Base-by-base conservation (phyloP, 1,140 invertebrate species). In the Phthorimaea operculella region DNA sequence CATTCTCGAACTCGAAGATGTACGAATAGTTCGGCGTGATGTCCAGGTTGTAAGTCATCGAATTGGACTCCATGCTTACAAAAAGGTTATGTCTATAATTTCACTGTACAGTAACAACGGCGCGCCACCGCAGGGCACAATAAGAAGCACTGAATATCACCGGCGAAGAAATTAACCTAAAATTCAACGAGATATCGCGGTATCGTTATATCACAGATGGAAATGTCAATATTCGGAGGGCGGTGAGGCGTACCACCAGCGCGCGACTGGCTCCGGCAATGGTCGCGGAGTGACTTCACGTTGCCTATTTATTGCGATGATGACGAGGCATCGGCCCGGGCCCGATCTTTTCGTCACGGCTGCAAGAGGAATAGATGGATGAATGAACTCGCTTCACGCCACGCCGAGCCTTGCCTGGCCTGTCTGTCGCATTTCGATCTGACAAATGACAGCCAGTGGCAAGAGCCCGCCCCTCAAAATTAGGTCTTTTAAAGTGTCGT, bases 1-100 rank as follows among this genome's bases (percentile, higher is more conserved):
- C 91, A 74, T 93, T 92, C 85, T 99, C 97, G 69, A 98, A 98
- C 70, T 95, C 92, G 86, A 98, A 97, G 68, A 97, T 90, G 76
- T 96, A 96, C 3, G 96, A 96, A 85, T 98, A 97, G 85, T 98
- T 98, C 54, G 93, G 92, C 45, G 82, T 83, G 55, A 86, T 71
- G 52, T 86, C 83, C 68, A 85, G 69, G 63, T 79, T 76, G 62
- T 82, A 85, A 65, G 72, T 70, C 68, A 77, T 72, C 44, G 44
- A 9, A 9, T 47, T 47, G 15, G 72, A 68, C 62, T 75, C 78
- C 78, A 80, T 76, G 57, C 60, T 64, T 42, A 52, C 18, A 28
- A 28, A 28, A 28, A 28, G 21, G 21, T 28, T 28, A 28, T 14
- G 36, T 52, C 49, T 44, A 21, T 17, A 12, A 15, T 18, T 33